Base-by-base conservation (phyloP, 2,113 vertebrate species). In the Rhineura floridana region DNA sequence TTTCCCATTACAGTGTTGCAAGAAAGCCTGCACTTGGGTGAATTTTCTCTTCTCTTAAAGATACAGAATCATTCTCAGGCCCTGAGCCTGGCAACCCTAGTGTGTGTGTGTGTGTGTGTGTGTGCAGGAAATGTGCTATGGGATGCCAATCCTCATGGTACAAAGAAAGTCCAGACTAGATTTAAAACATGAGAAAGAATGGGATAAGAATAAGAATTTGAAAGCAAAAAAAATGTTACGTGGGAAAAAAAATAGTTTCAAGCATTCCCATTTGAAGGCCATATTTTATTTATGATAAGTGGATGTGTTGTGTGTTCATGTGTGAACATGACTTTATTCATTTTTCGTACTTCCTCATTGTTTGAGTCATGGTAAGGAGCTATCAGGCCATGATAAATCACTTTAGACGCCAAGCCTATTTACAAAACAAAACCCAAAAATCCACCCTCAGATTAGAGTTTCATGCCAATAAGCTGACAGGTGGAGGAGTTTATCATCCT, bases 401-500 rank as follows among this genome's bases (percentile, higher is more conserved):
- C 21, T 55, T 92, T 91, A 55, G 46, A 44, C 42, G 76, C 36
- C 17, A 82, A 84, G 84, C 67, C 79, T 39, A 87, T 85, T 62
- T 23, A 36, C 28, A 78, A 83, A 30, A 48, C 2, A 2, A 55
- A 82, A 36, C 17, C 50, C 15, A 42, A 62, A 13, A 80, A 62
- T 36, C 19, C 78, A 62, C 69, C 33, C 44, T 86, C 76, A 82
- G 5, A 25, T 86, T 85, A 59, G 55, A n/a, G 78, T 81, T 90
- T 86, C 65, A 6, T 70, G 70, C 62, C 86, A 33, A 75, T 83
- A 79, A 89, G 87, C 11, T 81, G 44, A n/a, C 67, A 55, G n/a
- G 36, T 86, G n/a, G 67, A 55, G 70, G 1, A n/a, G 36, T 73
- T 84, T 87, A 92, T 83, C 92, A 65, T 70, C 17, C n/a, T 92